Percentiles rank a stretch among this genome's conserved stretches.
These are phyloP conservation scores for Cerastis leucographa DNA, from an alignment of 2,888 invertebrate species.

Conservation along the genomic window DNA sequence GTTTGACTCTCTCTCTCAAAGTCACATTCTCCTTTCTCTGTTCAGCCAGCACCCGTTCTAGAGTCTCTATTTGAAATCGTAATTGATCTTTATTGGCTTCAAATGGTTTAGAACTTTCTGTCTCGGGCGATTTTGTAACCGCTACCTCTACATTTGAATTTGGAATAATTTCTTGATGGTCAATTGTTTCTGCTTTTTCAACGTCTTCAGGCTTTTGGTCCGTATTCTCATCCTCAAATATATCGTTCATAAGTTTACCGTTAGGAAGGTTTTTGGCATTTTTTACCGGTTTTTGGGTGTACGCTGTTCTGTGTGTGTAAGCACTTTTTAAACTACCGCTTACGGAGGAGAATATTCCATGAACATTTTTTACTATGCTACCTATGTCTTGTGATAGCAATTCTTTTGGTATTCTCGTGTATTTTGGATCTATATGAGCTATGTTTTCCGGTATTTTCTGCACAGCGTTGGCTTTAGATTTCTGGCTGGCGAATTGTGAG, in stretches of 20 bases:
- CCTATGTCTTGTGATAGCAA: slow-evolving; percentile 85
- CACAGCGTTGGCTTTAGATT: slow-evolving; percentile 79
- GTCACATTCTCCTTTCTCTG: slow-evolving; percentile 82
- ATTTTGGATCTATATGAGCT: slow-evolving; percentile 70
- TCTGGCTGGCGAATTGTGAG: slow-evolving; percentile 80
- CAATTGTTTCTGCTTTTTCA: slow-evolving; percentile 43
- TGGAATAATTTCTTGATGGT: slow-evolving; percentile 43
- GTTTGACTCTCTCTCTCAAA: slow-evolving; percentile 81
- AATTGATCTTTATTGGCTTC: slow-evolving; percentile 76
- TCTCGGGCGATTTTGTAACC: slow-evolving; percentile 43
- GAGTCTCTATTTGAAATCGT: slow-evolving; percentile 81
- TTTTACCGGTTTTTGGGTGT: slow-evolving; percentile 75
- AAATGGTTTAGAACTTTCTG: slow-evolving; percentile 39
- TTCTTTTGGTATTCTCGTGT: slow-evolving; percentile 83
- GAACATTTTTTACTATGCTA: slow-evolving; percentile 88
- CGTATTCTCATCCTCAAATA: slow-evolving; percentile 81
- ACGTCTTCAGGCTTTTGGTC: slow-evolving; percentile 39
- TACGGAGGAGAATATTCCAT: slow-evolving; percentile 87
- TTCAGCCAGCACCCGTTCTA: slow-evolving; percentile 82
- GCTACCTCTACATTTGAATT: slow-evolving; percentile 48
- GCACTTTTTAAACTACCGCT: slow-evolving; percentile 87
- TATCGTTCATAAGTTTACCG: slow-evolving; percentile 85
- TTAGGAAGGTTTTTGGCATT: slow-evolving; percentile 78
- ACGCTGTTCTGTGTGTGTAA: slow-evolving; percentile 79
- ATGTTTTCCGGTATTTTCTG: slow-evolving; percentile 81